Percentiles rank a stretch among this genome's conserved stretches.
Conservation (phyloP, 2,797 vertebrate genomes). For the Sternotherus odoratus region DNA sequence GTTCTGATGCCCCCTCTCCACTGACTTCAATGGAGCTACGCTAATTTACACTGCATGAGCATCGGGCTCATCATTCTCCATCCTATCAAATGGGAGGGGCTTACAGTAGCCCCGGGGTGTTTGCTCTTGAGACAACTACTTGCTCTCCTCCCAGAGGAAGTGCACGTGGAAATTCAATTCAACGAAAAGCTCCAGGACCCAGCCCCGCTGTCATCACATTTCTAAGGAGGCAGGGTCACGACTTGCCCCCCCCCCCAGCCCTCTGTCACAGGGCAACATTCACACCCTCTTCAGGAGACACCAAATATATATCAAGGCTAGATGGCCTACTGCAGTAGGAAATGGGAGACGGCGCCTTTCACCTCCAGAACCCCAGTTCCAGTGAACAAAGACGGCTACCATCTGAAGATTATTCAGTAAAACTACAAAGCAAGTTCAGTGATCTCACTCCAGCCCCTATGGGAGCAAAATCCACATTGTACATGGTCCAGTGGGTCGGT, state of each 20-base stretch:
- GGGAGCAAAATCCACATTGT: background rate
- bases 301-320: rapidly evolving
- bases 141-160: rapidly evolving
- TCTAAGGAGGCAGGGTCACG: rapidly evolving
- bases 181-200: rapidly evolving
- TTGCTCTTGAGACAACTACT: background rate
- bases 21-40: background rate
- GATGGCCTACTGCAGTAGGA: background rate
- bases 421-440: background rate
- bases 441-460: background rate
- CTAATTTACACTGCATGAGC: background rate
- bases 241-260: rapidly evolving
- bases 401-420: no score
- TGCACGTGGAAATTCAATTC: background rate
- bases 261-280: background rate
- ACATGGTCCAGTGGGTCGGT: background rate
- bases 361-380: background rate
- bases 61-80: background rate
- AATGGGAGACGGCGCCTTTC: rapidly evolving
- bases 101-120: background rate
- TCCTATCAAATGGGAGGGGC: background rate
- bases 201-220: rapidly evolving
- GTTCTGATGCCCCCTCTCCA: background rate
- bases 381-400: background rate
- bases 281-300: background rate